Base-by-base conservation (phyloP, 1,140 invertebrate genomes). In the Gryllus bimaculatus region DNA sequence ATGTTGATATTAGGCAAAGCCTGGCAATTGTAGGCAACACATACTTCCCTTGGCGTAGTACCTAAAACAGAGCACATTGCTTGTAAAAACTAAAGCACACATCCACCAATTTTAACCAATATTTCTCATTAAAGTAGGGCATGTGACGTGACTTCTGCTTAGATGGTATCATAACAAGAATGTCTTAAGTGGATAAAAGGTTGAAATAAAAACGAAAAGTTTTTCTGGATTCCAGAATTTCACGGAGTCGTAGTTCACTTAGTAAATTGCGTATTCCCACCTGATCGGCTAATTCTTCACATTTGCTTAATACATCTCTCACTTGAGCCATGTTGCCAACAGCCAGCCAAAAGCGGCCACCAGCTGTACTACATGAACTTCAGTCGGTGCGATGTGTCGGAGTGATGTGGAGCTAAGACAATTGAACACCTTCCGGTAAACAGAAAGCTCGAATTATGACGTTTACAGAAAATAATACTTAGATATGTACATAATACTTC, bases 1-100 rank as follows among this genome's bases (percentile, higher is more conserved):
- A 99, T 82, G 98, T 99, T 80, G 97, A 97, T 82, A 99, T 98
- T n/a, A 99, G 90, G 86, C 97, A 99, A 66, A 99, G 87, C 80
- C 98, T 90, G 7, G 98, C 98, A 77, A 99, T 88, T 81, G 97
- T 98, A 26, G 98, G 98, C 82, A 99, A 87, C 79, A 99, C 89
- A 86, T 97, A 91, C 87, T 99, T 99, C 76, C 94, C 93, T 87
- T 95, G 93, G 83, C 96, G 90, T 81, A 97, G 92, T 76, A 98
- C 93, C 96, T 98, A 86, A 54, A 87, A 85, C 80, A 80, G 81
- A 80, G 26, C 83, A 77, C 76, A 47, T 79, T 48, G 8, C 47
- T 47, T 2, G n/a, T 12, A 8, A 77, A 18, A 77, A 12, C 15
- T 48, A 77, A 13, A 76, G 13, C n/a, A 77, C 4, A 77, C 74